Conservation (phyloP, 1,140 invertebrate genomes). For the Chironomus tepperi region DNA sequence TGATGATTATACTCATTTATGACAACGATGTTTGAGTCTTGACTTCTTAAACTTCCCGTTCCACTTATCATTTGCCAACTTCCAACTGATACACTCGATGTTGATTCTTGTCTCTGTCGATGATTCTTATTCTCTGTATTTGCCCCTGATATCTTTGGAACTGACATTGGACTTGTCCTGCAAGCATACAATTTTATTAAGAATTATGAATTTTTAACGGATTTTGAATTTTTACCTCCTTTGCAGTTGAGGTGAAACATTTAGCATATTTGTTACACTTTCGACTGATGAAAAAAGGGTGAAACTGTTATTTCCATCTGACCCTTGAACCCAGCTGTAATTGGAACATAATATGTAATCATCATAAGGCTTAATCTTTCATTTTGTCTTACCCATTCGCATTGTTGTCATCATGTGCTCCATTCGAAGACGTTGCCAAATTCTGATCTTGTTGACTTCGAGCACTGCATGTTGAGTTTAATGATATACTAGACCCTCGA, state of each 20-base stretch:
- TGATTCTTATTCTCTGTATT: constrained; percentile 36
- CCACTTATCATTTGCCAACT: constrained; percentile 63
- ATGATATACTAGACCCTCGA: constrained; percentile 46
- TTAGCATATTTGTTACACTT: constrained; percentile 7
- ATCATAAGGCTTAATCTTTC: constrained; percentile 24
- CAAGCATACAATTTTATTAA: constrained; percentile 39
- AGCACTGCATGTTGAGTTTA: constrained; percentile 49
- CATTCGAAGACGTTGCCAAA: constrained; percentile 39
- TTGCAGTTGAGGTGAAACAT: constrained; percentile 30
- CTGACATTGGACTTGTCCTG: constrained; percentile 51
- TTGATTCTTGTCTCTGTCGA: constrained; percentile 50
- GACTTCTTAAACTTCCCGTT: constrained; percentile 53
- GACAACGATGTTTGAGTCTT: constrained; percentile 42
- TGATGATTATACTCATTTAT: constrained; percentile 36
- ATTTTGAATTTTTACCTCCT: too few relatives aligned
- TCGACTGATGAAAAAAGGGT: neutral
- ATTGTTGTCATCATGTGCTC: constrained; percentile 40
- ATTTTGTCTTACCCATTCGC: constrained; percentile 39
- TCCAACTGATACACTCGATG: constrained; percentile 44
- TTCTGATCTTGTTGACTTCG: constrained; percentile 47
- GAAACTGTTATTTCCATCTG: constrained; percentile 39
- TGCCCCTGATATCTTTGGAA: constrained; percentile 35
- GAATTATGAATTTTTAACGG: too few relatives aligned
- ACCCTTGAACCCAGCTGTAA: constrained; percentile 24
- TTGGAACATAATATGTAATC: constrained; percentile 20